Evolutionary conservation across 2,113 vertebrate genomes (phyloP).

Genomic region (Microcebus ravelobensis): DNA sequence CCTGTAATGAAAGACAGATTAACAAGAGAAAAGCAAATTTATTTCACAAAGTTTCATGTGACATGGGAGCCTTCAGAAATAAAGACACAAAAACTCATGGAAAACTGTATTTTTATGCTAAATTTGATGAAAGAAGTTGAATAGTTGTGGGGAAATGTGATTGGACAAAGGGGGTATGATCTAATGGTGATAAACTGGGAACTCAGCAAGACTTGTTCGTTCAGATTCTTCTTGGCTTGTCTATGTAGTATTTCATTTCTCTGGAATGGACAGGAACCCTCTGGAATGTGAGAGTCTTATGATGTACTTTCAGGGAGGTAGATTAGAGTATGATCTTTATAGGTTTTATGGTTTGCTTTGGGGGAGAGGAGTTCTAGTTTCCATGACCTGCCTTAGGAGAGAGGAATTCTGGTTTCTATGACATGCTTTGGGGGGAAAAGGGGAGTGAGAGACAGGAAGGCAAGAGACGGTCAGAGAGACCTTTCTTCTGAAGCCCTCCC

Average conservation of each 20-base stretch:
- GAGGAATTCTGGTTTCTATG: neutral
- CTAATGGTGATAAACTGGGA: neutral
- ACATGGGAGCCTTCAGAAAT: neutral
- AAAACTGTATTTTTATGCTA: neutral
- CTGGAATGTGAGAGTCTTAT: neutral
- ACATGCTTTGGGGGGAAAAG: accelerated
- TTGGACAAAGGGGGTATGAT: neutral
- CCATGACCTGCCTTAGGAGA: neutral
- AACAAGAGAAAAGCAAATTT: neutral
- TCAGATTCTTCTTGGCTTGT: neutral
- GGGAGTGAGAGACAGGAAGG: neutral
- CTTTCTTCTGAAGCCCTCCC: neutral
- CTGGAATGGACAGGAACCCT: too few species aligned
- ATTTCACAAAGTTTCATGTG: neutral
- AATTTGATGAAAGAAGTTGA: neutral
- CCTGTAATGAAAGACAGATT: neutral
- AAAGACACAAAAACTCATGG: neutral
- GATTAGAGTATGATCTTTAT: neutral
- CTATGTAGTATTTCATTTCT: neutral
- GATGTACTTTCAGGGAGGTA: neutral
- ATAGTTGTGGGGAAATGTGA: neutral
- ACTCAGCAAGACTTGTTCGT: too few species aligned
- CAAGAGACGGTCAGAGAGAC: neutral
- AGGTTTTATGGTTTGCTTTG: too few species aligned
- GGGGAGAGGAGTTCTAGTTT: neutral